Percentiles rank a stretch among this genome's conserved stretches.
Evolutionary conservation across 2,888 invertebrate species (phyloP).

Genomic region (Pammene fasciana): DNA sequence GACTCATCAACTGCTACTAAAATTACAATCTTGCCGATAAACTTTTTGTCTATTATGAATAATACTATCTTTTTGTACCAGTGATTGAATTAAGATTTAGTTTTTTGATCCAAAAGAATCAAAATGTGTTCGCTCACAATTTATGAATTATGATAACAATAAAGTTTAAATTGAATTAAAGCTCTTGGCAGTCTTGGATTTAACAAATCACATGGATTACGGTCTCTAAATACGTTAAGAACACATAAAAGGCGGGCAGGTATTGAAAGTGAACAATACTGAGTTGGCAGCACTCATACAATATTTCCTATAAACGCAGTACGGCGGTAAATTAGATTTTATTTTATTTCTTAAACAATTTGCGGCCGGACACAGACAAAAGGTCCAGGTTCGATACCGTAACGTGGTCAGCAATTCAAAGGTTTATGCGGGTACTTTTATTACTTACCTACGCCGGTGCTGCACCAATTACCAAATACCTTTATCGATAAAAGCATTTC

Average conservation of each 20-base stretch:
- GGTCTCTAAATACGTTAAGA: slow-evolving; percentile 59
- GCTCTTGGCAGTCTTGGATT: slow-evolving; percentile 8
- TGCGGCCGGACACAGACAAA: slow-evolving; percentile 78
- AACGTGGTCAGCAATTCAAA: slow-evolving; percentile 80
- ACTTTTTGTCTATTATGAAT: too few species aligned
- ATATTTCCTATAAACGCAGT: slow-evolving; percentile 76
- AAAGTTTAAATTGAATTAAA: slow-evolving; percentile 23
- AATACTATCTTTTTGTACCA: neutral
- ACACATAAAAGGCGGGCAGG: slow-evolving; percentile 62
- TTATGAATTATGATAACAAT: neutral
- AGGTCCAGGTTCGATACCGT: slow-evolving; percentile 74
- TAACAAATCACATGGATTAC: slow-evolving; percentile 51
- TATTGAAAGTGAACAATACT: slow-evolving; percentile 73
- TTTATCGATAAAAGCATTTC: slow-evolving; percentile 40
- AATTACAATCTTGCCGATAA: too few species aligned
- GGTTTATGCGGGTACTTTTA: slow-evolving; percentile 82
- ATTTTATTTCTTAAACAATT: slow-evolving; percentile 83
- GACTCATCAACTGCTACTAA: too few species aligned
- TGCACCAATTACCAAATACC: slow-evolving; percentile 51
- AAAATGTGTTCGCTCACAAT: neutral
- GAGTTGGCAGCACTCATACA: slow-evolving; percentile 74
- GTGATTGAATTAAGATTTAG: neutral
- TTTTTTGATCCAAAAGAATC: neutral
- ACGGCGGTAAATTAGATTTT: slow-evolving; percentile 81
- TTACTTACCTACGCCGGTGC: slow-evolving; percentile 69